Conservation (phyloP, 2,113 vertebrate species). For the Gambusia affinis region DNA sequence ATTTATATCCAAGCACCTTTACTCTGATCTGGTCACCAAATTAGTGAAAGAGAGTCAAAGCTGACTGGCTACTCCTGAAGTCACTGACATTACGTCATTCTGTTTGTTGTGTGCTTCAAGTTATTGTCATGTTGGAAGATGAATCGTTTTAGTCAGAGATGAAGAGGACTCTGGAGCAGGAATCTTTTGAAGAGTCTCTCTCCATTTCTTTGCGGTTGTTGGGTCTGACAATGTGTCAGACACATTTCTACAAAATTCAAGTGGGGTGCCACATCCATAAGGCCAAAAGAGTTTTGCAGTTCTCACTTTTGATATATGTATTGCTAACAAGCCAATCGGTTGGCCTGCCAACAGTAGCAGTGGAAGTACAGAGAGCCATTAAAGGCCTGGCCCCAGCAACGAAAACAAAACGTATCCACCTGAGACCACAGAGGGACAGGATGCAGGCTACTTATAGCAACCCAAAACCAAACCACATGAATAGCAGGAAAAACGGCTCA, state of each 20-base stretch:
- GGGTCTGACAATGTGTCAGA: background rate
- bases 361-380: conserved; percentile 76
- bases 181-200: too few species aligned
- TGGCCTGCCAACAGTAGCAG: conserved; percentile 77
- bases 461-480: conserved; percentile 89
- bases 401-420: conserved; percentile 94
- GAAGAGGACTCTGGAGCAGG: background rate
- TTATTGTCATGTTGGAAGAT: background rate
- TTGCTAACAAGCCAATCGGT: conserved; percentile 84
- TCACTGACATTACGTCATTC: too few species aligned
- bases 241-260: background rate
- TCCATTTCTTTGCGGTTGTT: background rate
- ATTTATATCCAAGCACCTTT: too few species aligned
- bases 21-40: too few species aligned
- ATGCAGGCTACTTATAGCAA: conserved; percentile 98
- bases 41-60: too few species aligned
- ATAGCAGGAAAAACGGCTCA: conserved; percentile 95
- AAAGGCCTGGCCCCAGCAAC: conserved; percentile 81
- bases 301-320: conserved; percentile 65
- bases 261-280: background rate
- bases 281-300: conserved; percentile 39
- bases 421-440: conserved; percentile 96
- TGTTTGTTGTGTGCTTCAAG: background rate
- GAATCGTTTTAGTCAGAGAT: background rate
- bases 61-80: too few species aligned